A percentile compares a stretch with the other conserved stretches of the same genome.
phyloP scores from a whole-genome alignment of 2,797 vertebrate species.

The Myotis vivesi region DNA sequence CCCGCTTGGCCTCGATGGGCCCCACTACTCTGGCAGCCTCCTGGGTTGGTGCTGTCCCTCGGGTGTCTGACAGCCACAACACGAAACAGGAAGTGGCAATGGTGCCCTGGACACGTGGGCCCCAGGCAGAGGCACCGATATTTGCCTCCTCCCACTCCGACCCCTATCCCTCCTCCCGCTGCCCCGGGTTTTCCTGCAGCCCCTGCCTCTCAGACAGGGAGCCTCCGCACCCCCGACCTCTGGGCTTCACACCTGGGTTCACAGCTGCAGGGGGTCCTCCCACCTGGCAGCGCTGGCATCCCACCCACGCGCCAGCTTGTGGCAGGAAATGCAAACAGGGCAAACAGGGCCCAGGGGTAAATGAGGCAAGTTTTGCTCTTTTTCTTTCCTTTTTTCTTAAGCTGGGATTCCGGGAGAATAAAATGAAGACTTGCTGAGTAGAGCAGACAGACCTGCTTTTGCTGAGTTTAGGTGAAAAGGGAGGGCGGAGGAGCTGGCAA shows the following conservation, averaged over 20 bases:
- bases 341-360: neutral
- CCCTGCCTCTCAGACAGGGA: neutral
- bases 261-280: neutral
- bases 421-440: conserved; percentile 61
- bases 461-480: conserved; percentile 75
- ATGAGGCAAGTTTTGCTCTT: conserved; percentile 9
- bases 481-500: neutral
- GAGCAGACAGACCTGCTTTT: conserved; percentile 61
- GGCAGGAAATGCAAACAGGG: neutral
- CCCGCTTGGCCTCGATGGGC: neutral
- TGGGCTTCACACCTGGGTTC: neutral
- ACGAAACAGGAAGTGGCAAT: neutral
- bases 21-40: neutral
- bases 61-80: neutral
- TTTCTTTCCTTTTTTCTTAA: neutral
- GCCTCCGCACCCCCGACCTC: fast-evolving
- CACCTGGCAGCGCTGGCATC: neutral
- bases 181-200: neutral
- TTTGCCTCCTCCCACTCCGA: neutral
- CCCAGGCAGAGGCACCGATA: too few relatives aligned
- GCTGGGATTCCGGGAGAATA: conserved; percentile 11
- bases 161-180: too few relatives aligned
- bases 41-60: neutral
- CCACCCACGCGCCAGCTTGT: neutral
- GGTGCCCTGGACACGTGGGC: neutral